Evolutionary conservation across 2,888 invertebrate genomes (phyloP).

Genomic region (Polydrusus tereticollis): DNA sequence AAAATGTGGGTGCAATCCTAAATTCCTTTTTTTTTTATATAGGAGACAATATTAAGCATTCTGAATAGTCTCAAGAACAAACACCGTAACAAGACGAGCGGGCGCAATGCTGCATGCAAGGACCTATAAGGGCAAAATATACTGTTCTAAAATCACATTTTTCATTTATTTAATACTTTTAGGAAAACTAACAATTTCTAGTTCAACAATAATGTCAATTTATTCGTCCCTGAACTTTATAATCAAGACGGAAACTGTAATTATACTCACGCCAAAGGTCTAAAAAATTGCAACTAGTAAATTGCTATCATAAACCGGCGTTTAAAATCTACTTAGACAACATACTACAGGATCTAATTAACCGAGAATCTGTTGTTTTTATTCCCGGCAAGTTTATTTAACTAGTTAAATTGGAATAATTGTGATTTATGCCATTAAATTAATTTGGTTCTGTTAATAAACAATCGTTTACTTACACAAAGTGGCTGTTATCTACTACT

Average conservation of each 20-base stretch:
- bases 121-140: too few species aligned
- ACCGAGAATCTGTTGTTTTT: background rate
- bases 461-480: background rate
- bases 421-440: conserved; percentile 9
- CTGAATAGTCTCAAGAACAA: too few species aligned
- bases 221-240: background rate
- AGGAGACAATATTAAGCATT: too few species aligned
- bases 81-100: too few species aligned
- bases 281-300: conserved; percentile 3
- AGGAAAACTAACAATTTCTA: background rate
- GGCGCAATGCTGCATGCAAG: too few species aligned
- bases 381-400: background rate
- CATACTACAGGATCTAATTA: conserved; percentile 1
- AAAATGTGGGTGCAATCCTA: too few species aligned
- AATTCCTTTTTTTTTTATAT: too few species aligned
- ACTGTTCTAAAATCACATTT: too few species aligned
- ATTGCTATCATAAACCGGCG: background rate
- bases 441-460: conserved; percentile 3
- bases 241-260: conserved; percentile 4
- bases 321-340: conserved; percentile 3
- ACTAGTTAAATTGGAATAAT: background rate
- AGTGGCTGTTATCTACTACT: background rate
- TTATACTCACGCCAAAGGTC: background rate
- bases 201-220: background rate
- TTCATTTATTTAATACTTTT: too few species aligned